These are phyloP conservation scores for Bedellia somnulentella DNA, from an alignment of 2,888 invertebrate species.

Conservation along the genomic window DNA sequence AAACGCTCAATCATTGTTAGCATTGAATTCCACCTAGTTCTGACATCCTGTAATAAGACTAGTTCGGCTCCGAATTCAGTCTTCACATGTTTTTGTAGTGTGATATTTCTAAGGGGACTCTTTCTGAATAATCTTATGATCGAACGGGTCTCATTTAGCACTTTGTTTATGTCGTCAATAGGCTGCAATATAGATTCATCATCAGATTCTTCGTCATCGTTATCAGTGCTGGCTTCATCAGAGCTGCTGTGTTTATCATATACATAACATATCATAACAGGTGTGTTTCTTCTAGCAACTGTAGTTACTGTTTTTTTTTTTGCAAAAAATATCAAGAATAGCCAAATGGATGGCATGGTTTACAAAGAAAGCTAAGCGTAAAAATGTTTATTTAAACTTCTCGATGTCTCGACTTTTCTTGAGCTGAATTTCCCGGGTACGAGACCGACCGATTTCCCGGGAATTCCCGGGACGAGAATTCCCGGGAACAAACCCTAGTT, in stretches of 20 bases:
- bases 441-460: no score
- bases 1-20: no score
- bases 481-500: no score
- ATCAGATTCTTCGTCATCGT: no score
- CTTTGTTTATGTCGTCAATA: conserved; percentile 8
- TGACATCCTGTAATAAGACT: conserved; percentile 8
- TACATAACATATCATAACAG: no score
- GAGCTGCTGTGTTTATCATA: conserved; percentile 6
- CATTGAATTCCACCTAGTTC: no score
- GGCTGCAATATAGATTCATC: conserved; percentile 4
- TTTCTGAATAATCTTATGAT: conserved; percentile 10
- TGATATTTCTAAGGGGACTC: conserved; percentile 8
- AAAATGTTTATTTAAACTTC: no score
- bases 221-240: conserved; percentile 6
- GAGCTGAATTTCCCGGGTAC: no score
- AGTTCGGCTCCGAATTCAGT: conserved; percentile 8
- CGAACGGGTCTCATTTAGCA: conserved; percentile 8
- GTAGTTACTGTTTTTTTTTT: conserved; percentile 5
- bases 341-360: conserved; percentile 6
- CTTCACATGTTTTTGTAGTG: conserved; percentile 10
- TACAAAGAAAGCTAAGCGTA: no score
- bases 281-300: conserved; percentile 4
- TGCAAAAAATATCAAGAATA: conserved; percentile 7
- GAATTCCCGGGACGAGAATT: no score
- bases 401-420: no score